phyloP scores from a whole-genome alignment of 1,140 invertebrate species.

The Arctopsyche grandis region DNA sequence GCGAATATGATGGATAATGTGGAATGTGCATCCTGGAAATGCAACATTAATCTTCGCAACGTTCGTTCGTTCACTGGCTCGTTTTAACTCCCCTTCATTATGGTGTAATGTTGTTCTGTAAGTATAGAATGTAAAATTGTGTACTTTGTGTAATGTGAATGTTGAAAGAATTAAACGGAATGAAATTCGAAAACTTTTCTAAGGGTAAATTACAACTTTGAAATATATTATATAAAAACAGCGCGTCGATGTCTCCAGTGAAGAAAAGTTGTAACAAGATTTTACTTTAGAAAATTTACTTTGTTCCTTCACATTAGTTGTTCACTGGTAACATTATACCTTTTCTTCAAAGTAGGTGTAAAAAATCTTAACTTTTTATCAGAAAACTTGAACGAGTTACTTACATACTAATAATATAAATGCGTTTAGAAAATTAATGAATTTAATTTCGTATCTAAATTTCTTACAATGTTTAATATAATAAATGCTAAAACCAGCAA shows the following conservation, averaged over 20 bases:
- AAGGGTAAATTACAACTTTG: too few relatives aligned
- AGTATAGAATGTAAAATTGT: too few relatives aligned
- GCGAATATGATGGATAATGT: conserved; percentile 25
- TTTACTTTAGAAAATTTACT: conserved; percentile 18
- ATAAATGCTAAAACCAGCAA: too few relatives aligned
- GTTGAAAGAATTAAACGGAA: too few relatives aligned
- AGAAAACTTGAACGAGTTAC: neutral
- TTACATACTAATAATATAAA: too few relatives aligned
- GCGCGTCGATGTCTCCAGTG: neutral
- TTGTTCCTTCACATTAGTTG: conserved; percentile 22
- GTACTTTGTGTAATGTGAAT: too few relatives aligned
- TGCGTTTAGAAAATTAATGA: too few relatives aligned
- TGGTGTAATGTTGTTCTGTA: too few relatives aligned
- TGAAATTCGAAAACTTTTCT: too few relatives aligned
- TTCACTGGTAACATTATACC: neutral
- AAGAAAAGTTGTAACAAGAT: conserved; percentile 34
- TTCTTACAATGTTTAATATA: too few relatives aligned
- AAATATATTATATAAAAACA: too few relatives aligned
- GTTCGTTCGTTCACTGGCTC: neutral
- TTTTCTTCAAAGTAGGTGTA: neutral
- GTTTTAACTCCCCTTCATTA: neutral
- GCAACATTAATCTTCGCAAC: conserved; percentile 5
- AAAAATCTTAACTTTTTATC: conserved; percentile 2
- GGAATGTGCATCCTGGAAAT: neutral
- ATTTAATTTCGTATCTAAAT: too few relatives aligned